Conservation (phyloP, 2,888 invertebrate genomes). For the Chloromyia formosa region DNA sequence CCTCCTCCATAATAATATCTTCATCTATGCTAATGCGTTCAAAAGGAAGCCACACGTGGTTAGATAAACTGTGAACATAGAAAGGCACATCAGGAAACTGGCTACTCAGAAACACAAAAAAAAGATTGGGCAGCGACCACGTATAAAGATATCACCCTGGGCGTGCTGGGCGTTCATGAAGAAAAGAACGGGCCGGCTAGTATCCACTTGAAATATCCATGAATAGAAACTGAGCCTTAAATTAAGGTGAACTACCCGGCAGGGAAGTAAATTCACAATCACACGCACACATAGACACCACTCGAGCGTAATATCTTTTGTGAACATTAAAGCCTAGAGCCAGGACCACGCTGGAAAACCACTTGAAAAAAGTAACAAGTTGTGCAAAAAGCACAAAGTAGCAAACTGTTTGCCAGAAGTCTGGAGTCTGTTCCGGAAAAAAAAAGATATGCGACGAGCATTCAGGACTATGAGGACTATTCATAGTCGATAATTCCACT, state of each 20-base stretch:
- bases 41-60: constrained; percentile 32
- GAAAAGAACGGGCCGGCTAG: constrained; percentile 5
- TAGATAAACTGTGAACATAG: constrained; percentile 12
- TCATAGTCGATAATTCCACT: constrained; percentile 27
- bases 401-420: no score
- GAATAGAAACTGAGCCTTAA: constrained; percentile 39
- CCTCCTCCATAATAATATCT: not conserved
- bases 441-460: not conserved
- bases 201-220: constrained; percentile 24
- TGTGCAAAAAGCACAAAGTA: not conserved
- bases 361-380: constrained; percentile 1
- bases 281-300: not conserved
- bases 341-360: constrained; percentile 13
- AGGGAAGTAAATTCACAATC: constrained; percentile 27
- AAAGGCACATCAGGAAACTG: constrained; percentile 25
- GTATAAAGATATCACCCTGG: not conserved
- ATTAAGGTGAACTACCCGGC: constrained; percentile 38
- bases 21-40: constrained; percentile 21
- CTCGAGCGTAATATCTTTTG: constrained; percentile 24
- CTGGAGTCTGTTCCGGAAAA: not conserved
- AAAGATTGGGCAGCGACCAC: not conserved
- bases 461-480: not conserved
- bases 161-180: not conserved
- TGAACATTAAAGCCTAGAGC: constrained; percentile 33
- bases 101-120: constrained; percentile 4